phyloP scores from a whole-genome alignment of 2,888 invertebrate genomes.

The Lasioglossum zephyrum region DNA sequence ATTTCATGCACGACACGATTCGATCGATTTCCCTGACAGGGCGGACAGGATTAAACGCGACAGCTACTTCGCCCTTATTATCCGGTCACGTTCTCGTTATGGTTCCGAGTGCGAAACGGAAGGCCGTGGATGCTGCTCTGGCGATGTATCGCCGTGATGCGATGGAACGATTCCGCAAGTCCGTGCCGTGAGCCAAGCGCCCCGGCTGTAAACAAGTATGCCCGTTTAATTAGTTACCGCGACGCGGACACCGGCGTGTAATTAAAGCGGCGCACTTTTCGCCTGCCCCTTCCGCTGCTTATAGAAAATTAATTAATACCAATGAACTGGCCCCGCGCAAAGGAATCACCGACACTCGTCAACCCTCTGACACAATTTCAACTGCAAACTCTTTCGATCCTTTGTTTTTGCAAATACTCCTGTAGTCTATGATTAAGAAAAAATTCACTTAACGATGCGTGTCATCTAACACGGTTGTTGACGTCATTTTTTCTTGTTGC shows the following conservation, averaged over 20 bases:
- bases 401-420: background rate
- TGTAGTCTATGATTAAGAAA: background rate
- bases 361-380: background rate
- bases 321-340: background rate
- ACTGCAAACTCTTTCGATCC: background rate
- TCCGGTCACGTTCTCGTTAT: constrained; percentile 43
- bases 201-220: constrained; percentile 49
- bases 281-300: background rate
- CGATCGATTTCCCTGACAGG: constrained; percentile 7
- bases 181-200: constrained; percentile 4
- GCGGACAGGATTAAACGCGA: constrained; percentile 63
- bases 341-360: background rate
- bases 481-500: too few relatives aligned
- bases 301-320: constrained; percentile 4
- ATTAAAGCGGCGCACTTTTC: constrained; percentile 47
- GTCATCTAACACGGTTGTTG: too few relatives aligned
- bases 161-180: constrained; percentile 45
- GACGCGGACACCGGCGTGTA: constrained; percentile 31
- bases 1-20: constrained; percentile 13
- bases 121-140: constrained; percentile 10
- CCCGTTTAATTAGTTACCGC: constrained; percentile 53
- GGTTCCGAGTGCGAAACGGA: constrained; percentile 28
- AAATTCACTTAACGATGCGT: too few relatives aligned
- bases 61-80: constrained; percentile 48
- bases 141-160: constrained; percentile 44